Evolutionary conservation across 2,113 vertebrate species (phyloP).

Genomic region (Centrocercus urophasianus): DNA sequence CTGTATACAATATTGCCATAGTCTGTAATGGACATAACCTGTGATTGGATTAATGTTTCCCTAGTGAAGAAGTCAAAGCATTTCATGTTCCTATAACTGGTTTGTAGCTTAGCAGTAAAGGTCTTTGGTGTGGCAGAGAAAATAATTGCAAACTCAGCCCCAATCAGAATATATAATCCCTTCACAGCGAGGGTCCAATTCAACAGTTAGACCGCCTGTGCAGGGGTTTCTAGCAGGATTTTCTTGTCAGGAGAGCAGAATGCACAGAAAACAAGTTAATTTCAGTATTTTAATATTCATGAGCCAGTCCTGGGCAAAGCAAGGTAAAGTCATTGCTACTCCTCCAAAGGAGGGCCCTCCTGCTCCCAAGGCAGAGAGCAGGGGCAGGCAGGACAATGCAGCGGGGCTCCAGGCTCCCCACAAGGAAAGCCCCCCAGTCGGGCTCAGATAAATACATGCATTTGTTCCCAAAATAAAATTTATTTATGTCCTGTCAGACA

Average conservation of each 20-base stretch:
- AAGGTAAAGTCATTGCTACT: neutral
- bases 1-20: slow-evolving; percentile 74
- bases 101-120: slow-evolving; percentile 67
- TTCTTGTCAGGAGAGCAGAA: slow-evolving; percentile 54
- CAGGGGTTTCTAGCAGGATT: slow-evolving; percentile 29
- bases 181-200: slow-evolving; percentile 32
- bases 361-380: neutral
- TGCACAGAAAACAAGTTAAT: slow-evolving; percentile 57
- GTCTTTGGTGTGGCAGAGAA: slow-evolving; percentile 62
- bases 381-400: neutral
- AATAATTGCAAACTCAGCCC: slow-evolving; percentile 67
- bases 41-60: slow-evolving; percentile 76
- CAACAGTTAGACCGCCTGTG: neutral
- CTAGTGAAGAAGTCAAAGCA: slow-evolving; percentile 74
- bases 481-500: neutral
- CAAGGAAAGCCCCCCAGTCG: neutral
- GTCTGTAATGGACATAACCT: slow-evolving; percentile 75
- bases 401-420: neutral
- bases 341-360: neutral
- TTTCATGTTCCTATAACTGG: slow-evolving; percentile 72
- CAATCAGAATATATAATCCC: slow-evolving; percentile 68
- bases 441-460: neutral
- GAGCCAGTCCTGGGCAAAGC: neutral
- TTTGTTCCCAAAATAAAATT: neutral
- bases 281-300: slow-evolving; percentile 27